Conservation (phyloP, 2,797 vertebrate species). For the Acanthurus leucopareius region DNA sequence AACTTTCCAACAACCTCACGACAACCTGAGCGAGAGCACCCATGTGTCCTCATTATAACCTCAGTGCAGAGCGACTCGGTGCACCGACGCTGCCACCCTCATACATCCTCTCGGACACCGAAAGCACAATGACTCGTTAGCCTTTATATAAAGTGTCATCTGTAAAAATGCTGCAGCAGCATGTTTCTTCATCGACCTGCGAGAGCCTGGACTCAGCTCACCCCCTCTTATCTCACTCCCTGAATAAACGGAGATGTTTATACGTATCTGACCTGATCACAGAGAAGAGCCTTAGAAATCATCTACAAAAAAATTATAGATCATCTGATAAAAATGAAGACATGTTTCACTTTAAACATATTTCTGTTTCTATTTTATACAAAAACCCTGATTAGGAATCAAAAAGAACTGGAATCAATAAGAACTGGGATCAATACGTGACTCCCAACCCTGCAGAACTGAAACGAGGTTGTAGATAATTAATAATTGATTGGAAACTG, state of each 20-base stretch:
- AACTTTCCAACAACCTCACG: constrained; percentile 1
- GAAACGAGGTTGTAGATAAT: not conserved
- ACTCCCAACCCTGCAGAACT: not conserved
- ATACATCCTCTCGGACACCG: constrained; percentile 27
- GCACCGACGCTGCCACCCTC: constrained; percentile 37
- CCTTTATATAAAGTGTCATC: constrained; percentile 32
- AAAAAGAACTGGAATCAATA: not conserved
- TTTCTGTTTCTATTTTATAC: not conserved
- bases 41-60: constrained; percentile 8
- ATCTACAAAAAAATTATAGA: not conserved
- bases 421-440: too few species aligned
- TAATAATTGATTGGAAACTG: not conserved
- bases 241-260: not conserved
- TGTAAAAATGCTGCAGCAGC: constrained; percentile 43
- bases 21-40: not conserved
- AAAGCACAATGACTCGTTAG: constrained; percentile 31
- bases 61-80: not conserved
- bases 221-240: not conserved
- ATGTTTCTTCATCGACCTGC: constrained; percentile 37
- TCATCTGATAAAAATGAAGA: not conserved
- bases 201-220: constrained; percentile 9
- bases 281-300: not conserved
- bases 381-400: not conserved
- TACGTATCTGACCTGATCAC: not conserved
- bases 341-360: not conserved